Base-by-base conservation (phyloP, 2,888 invertebrate genomes). In the Tricholauxania praeusta region DNA sequence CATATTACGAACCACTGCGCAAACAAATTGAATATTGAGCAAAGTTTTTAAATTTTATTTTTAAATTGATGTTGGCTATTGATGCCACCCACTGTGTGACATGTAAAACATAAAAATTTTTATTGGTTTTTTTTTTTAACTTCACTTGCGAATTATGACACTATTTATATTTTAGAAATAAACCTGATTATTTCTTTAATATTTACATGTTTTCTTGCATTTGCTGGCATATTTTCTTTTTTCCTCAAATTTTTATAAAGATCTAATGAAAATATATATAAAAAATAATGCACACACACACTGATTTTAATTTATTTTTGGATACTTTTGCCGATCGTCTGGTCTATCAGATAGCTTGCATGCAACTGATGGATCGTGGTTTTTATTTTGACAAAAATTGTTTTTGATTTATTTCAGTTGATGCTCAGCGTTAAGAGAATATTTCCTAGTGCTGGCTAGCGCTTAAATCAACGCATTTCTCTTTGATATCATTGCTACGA, bases 191-290 rank as follows among this genome's bases (percentile, higher is more conserved):
- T 15, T 6, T 17, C n/a, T 39, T n/a, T 28, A 64, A 28, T 64
- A 64, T 51, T 64, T 64, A 64, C 64, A 64, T 64, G 64, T 64
- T 64, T 64, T 64, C 64, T 64, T 10, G 64, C 64, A n/a, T 64
- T 64, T 14, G 49, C 15, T 12, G 64, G 64, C 64, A 64, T 64
- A 12, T 51, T 64, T 49, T 47, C 63, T 32, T 48, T 63, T 63
- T 49, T 49, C 12, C 49, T 32, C n/a, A 39, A 39, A 39, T 39
- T 39, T 39, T 39, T 63, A 63, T 3, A 63, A 63, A 12, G 19
- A n/a, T 17, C 8, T 39, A 47, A 12, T 57, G 28, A 39, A 39
- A 39, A 10, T 8, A 39, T 39, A 10, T 57, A 28, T 19, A 57
- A 17, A 1, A 14, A 6, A 49, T 55, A 53, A 52, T 51, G 3